Evolutionary conservation across 2,888 invertebrate species (phyloP), one percentile per base, ranked within the genome.

Genomic region (Eurytoma californica): DNA sequence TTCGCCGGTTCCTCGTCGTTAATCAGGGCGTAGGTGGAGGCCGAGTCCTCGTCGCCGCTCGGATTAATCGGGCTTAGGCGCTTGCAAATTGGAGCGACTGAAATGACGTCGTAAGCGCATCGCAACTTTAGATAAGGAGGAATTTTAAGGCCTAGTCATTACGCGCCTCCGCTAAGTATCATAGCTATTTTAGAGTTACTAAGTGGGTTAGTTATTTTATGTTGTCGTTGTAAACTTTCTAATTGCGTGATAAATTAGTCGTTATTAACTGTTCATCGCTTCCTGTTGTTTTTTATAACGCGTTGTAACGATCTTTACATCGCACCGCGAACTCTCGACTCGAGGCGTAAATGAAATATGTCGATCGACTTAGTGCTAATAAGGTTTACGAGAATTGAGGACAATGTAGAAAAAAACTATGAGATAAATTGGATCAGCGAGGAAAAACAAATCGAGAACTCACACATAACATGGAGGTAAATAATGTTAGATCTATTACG

Each of bases 401-500:
- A 0, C 39, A 39, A 39, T 39, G 9, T 9, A 39, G 30, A 30
- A 3, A 30, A 30, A 3, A 3, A 7, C 24, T 39, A 1, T 39
- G 9, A 39, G 7, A 39, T 9, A 66, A 4, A 68, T 53, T 53
- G 14, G 14, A 30, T 14, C n/a, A 7, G 16, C 4, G 28, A 20
- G 58, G 57, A 69, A 30, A 20, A 39, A 57, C 53, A 58, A 73
- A 60, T 60, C 2, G 39, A 55, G 39, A 67, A 91, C 91, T 91
- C 86, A 92, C 92, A 92, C 90, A 91, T 91, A 76, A 92, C 90
- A 81, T 90, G 87, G 77, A 92, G 90, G 81, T 88, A 85, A 70
- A 91, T 90, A 77, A 87, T 84, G 84, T 91, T 91, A 81, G 91
- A 91, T 82, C 88, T 92, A 83, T 95, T 95, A 85, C 94, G 95